Percentiles rank a stretch among this genome's conserved stretches.
These are phyloP conservation scores for Dascillus cervinus DNA, from an alignment of 2,888 invertebrate species.

Conservation along the genomic window DNA sequence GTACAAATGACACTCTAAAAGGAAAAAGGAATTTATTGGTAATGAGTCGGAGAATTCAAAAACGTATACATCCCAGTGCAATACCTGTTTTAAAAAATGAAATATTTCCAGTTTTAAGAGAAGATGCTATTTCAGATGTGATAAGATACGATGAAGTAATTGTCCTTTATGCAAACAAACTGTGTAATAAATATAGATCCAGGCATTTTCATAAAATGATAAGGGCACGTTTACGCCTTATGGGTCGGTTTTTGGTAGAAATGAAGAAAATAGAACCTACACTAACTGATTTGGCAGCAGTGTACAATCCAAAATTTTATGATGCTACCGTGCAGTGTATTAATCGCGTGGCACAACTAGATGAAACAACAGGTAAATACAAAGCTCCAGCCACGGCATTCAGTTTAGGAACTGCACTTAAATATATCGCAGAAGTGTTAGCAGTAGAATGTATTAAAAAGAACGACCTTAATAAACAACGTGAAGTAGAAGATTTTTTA, in stretches of 20 bases:
- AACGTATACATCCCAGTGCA: too few species aligned
- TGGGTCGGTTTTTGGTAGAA: background rate
- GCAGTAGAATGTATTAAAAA: background rate
- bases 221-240: background rate
- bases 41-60: too few species aligned
- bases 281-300: background rate
- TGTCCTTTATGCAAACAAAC: background rate
- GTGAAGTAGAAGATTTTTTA: background rate
- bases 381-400: background rate
- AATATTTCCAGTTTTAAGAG: slow-evolving; percentile 1
- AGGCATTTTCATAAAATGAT: background rate
- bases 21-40: too few species aligned
- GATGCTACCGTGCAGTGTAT: background rate
- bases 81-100: too few species aligned
- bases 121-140: background rate
- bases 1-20: too few species aligned
- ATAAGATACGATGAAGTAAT: slow-evolving; percentile 1
- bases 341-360: background rate
- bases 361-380: background rate
- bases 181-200: background rate
- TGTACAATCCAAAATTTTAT: background rate
- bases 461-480: background rate
- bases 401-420: background rate
- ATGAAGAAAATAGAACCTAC: background rate
- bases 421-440: background rate